Evolutionary conservation across 2,113 vertebrate genomes (phyloP).

Genomic region (Helogale parvula): DNA sequence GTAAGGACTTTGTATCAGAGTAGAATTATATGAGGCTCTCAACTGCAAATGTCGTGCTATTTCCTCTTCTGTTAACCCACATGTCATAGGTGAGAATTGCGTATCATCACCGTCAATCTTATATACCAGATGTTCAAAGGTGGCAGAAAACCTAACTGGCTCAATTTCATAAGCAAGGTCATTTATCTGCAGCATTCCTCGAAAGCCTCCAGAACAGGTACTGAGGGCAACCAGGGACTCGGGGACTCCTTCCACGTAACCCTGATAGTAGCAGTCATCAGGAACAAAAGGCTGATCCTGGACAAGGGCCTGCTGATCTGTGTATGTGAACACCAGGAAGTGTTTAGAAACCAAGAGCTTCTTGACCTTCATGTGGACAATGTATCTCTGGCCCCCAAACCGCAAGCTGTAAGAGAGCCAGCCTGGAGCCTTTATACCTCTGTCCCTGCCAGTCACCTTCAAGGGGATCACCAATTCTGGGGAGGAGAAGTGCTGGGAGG

Average conservation of each 20-base stretch:
- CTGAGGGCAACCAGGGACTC: constrained; percentile 68
- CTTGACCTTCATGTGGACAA: constrained; percentile 63
- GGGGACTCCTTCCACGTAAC: constrained; percentile 38
- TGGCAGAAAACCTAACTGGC: constrained; percentile 53
- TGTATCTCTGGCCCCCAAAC: constrained; percentile 30
- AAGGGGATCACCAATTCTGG: constrained; percentile 65
- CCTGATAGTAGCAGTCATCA: constrained; percentile 69
- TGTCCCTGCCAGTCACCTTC: constrained; percentile 35
- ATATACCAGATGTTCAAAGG: constrained; percentile 73
- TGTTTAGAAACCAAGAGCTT: constrained; percentile 56
- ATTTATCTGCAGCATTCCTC: constrained; percentile 55
- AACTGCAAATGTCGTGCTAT: not conserved
- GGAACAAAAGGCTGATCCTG: constrained; percentile 61
- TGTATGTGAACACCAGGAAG: constrained; percentile 63
- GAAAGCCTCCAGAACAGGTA: constrained; percentile 64
- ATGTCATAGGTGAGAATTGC: constrained; percentile 4
- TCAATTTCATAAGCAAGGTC: constrained; percentile 65
- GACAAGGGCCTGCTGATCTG: not conserved
- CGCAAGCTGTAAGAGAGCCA: constrained; percentile 67
- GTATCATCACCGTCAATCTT: constrained; percentile 7
- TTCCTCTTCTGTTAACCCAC: constrained; percentile 62
- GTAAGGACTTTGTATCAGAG: not conserved
- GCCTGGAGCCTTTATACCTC: not conserved
- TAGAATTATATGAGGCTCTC: not conserved
- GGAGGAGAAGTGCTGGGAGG: not conserved